Evolutionary conservation across 2,113 vertebrate genomes (phyloP).

Genomic region (Barnardius zonarius): DNA sequence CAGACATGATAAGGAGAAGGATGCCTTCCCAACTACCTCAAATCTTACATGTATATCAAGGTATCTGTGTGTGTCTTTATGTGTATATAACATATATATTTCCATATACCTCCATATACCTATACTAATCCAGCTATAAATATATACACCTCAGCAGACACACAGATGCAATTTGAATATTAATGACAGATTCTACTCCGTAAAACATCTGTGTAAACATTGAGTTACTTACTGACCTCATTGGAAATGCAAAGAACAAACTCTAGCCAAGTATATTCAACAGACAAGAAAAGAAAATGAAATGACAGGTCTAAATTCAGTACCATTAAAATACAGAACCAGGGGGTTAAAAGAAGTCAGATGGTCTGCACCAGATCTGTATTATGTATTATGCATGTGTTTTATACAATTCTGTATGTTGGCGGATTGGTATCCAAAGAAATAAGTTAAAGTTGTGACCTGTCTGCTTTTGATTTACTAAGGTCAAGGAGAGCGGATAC

Average conservation of each 20-base stretch:
- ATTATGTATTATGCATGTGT: constrained; percentile 45
- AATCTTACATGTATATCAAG: not conserved
- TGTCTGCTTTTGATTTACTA: constrained; percentile 60
- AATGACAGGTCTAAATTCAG: constrained; percentile 38
- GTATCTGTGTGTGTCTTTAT: not conserved
- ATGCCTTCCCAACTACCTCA: not conserved
- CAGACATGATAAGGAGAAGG: not conserved
- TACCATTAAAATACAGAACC: not conserved
- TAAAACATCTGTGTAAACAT: constrained; percentile 54
- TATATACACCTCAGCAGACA: not conserved
- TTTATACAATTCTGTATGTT: not conserved
- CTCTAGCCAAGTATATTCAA: not conserved
- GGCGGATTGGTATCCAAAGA: constrained; percentile 18
- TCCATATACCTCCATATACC: not conserved
- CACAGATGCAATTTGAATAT: not conserved
- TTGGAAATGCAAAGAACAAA: constrained; percentile 33
- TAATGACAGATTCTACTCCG: not conserved
- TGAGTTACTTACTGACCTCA: constrained; percentile 34
- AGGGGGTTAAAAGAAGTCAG: constrained; percentile 52
- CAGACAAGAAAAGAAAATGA: not conserved
- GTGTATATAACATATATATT: not conserved
- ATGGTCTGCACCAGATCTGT: not conserved
- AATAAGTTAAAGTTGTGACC: constrained; percentile 55
- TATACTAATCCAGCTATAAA: not conserved
- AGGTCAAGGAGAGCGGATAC: constrained; percentile 53